These are phyloP conservation scores for Corythornis leucogaster DNA, from an alignment of 2,797 vertebrate genomes.

Conservation along the genomic window DNA sequence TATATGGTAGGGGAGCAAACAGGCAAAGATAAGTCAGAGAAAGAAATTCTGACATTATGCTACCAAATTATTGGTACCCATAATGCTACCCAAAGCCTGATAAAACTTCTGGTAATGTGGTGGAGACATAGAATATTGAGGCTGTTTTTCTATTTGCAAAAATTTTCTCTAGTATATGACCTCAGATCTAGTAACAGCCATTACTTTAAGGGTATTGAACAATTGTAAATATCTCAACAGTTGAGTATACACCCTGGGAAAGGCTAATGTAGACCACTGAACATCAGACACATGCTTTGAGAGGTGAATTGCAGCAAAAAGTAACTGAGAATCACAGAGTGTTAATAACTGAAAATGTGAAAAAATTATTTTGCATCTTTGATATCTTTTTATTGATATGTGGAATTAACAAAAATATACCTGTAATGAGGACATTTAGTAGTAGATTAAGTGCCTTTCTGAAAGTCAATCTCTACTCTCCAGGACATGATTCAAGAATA, in stretches of 20 bases:
- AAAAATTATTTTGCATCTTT: background rate
- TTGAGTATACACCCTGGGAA: background rate
- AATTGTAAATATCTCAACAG: background rate
- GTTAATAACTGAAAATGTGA: background rate
- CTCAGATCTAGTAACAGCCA: background rate
- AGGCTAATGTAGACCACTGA: background rate
- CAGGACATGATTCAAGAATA: background rate
- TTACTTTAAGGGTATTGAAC: background rate
- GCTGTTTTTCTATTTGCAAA: background rate
- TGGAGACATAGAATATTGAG: background rate
- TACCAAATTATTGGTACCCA: background rate
- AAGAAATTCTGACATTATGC: background rate
- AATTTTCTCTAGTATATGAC: background rate
- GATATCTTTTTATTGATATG: background rate
- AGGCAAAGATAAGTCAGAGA: background rate
- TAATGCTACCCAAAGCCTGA: background rate
- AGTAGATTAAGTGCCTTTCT: background rate
- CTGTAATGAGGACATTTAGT: background rate
- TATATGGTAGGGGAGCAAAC: background rate
- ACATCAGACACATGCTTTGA: background rate
- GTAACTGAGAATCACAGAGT: background rate
- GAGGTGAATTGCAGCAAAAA: background rate
- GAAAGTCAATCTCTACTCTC: background rate
- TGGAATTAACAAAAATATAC: background rate
- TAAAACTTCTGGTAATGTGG: background rate